These are phyloP conservation scores for Phaethornis superciliosus DNA, from an alignment of 2,113 vertebrate species.

Conservation along the genomic window DNA sequence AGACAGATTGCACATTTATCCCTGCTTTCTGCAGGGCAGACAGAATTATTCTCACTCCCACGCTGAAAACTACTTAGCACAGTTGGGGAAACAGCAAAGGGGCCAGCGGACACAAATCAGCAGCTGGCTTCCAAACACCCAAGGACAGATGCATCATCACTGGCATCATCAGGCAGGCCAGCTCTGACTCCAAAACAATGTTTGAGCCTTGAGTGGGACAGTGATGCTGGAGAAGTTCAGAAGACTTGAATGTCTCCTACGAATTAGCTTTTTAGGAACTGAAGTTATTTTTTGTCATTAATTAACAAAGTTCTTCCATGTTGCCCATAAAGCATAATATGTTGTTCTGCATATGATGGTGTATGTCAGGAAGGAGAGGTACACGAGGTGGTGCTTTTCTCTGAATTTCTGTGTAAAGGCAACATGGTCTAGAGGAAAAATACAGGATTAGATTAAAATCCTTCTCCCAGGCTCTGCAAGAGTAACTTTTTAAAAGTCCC, in stretches of 20 bases:
- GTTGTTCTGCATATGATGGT: not conserved
- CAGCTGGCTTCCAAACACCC: constrained; percentile 24
- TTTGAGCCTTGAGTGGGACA: not conserved
- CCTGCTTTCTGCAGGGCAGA: constrained; percentile 17
- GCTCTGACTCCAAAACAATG: not conserved
- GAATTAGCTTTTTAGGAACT: not conserved
- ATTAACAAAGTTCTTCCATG: not conserved
- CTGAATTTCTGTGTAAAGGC: not conserved
- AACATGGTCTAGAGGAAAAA: not conserved
- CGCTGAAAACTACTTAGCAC: not conserved
- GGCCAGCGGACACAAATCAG: not conserved
- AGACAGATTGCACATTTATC: not conserved
- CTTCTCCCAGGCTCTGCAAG: not conserved
- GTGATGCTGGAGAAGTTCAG: not conserved
- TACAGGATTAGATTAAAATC: not conserved
- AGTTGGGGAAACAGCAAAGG: constrained; percentile 24
- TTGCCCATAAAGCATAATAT: not conserved
- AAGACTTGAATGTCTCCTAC: not conserved
- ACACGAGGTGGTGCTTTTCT: not conserved
- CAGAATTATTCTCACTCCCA: constrained; percentile 22
- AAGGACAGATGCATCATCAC: not conserved
- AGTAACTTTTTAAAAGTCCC: not conserved
- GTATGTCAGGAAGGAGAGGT: not conserved
- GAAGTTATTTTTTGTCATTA: not conserved
- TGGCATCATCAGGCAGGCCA: not conserved